A percentile compares a stretch with the other conserved stretches of the same genome.
Conservation (phyloP, 2,797 vertebrate genomes). For the Ciconia nigra region DNA sequence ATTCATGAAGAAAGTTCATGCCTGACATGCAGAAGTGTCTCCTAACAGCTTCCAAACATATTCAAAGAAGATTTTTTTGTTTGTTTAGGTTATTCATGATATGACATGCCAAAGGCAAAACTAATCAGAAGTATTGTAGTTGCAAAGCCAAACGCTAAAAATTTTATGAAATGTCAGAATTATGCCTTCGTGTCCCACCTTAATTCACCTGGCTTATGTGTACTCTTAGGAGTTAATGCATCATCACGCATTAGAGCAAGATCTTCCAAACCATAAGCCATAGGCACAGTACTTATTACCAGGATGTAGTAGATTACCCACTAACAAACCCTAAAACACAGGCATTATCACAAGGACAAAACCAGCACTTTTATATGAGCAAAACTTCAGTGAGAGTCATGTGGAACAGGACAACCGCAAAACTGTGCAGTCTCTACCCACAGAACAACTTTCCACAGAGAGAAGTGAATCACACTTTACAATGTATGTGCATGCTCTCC, state of each 20-base stretch:
- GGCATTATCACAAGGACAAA: neutral
- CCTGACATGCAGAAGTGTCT: neutral
- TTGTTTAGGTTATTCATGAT: neutral
- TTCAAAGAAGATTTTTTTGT: neutral
- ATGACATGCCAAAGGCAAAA: neutral
- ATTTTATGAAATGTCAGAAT: neutral
- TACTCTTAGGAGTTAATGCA: neutral
- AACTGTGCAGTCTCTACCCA: neutral
- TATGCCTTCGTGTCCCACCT: neutral
- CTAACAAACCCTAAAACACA: neutral
- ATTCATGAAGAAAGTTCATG: neutral
- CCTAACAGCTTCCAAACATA: neutral
- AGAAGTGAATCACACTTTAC: neutral
- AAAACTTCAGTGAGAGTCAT: neutral
- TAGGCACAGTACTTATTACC: neutral
- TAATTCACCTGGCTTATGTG: neutral
- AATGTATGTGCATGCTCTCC: accelerated
- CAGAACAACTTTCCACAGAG: neutral
- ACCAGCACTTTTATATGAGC: neutral
- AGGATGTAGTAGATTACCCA: neutral
- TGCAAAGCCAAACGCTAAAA: neutral
- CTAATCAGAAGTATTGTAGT: neutral
- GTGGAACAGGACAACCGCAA: neutral
- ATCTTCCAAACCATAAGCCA: neutral
- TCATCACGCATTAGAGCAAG: neutral